Percentiles rank a stretch among this genome's conserved stretches.
phyloP scores from a whole-genome alignment of 2,797 vertebrate species.

The Takifugu rubripes region DNA sequence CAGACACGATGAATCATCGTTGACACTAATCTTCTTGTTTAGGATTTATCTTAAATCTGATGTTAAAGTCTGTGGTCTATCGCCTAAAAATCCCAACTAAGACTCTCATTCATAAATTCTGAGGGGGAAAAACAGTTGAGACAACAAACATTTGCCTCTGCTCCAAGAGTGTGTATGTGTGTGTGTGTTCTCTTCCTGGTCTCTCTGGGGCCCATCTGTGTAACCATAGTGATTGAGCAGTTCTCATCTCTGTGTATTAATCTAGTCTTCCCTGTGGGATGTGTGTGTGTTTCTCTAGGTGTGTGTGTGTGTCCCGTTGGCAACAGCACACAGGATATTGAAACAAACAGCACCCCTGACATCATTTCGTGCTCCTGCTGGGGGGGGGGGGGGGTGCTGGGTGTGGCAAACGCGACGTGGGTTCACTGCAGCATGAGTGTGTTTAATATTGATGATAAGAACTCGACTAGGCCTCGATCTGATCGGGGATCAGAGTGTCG shows the following conservation, averaged over 20 bases:
- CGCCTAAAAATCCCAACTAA: background rate
- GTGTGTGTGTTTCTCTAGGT: conserved; percentile 21
- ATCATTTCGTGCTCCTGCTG: too few relatives aligned
- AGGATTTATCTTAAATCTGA: too few relatives aligned
- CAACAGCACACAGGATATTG: too few relatives aligned
- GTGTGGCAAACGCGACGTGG: too few relatives aligned
- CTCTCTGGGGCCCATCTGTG: conserved; percentile 70
- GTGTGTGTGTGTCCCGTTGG: conserved; percentile 1
- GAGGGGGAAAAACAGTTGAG: conserved; percentile 9
- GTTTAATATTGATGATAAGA: too few relatives aligned
- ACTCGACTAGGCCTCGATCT: too few relatives aligned
- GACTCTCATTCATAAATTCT: conserved; percentile 22
- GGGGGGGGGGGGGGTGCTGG: too few relatives aligned
- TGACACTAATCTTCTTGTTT: background rate
- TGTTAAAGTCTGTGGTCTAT: background rate
- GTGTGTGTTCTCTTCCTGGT: conserved; percentile 45
- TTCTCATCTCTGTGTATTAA: conserved; percentile 68
- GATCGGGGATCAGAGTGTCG: too few relatives aligned
- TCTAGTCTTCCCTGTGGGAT: conserved; percentile 60
- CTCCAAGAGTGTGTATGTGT: conserved; percentile 19
- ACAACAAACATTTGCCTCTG: conserved; percentile 4
- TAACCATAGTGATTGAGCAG: conserved; percentile 77
- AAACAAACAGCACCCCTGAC: too few relatives aligned
- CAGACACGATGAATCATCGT: background rate
- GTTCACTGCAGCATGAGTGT: too few relatives aligned